Conservation (phyloP, 2,888 invertebrate species). For the Xestia rhomboidea region DNA sequence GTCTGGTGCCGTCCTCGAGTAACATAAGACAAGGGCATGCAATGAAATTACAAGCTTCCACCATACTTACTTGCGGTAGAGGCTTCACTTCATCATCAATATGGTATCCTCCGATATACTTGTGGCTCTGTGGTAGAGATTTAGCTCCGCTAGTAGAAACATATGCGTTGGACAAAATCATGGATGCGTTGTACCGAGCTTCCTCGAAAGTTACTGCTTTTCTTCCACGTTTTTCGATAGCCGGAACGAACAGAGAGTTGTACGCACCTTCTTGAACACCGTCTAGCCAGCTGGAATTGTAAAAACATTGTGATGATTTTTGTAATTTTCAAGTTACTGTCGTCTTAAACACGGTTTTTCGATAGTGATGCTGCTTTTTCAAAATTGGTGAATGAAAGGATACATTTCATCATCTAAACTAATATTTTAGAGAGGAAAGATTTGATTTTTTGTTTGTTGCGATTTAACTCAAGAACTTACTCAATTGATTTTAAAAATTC, state of each 20-base stretch:
- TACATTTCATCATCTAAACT: too few relatives aligned
- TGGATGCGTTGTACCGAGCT: conserved; percentile 75
- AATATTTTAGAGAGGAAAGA: too few relatives aligned
- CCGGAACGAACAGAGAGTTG: conserved; percentile 64
- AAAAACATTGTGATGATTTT: not conserved
- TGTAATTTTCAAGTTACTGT: not conserved
- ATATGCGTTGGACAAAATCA: conserved; percentile 79
- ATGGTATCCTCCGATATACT: conserved; percentile 80
- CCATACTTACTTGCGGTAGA: conserved; percentile 73
- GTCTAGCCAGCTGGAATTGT: conserved; percentile 31
- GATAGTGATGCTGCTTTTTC: not conserved
- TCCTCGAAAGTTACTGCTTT: conserved; percentile 71
- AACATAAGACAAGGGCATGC: not conserved
- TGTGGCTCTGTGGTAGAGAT: conserved; percentile 77
- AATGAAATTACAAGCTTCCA: not conserved
- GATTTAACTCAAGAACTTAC: too few relatives aligned
- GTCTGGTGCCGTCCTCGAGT: not conserved
- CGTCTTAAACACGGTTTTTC: not conserved
- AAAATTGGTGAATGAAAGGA: too few relatives aligned
- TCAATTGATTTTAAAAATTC: too few relatives aligned
- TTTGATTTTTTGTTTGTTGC: too few relatives aligned
- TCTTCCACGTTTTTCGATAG: conserved; percentile 71
- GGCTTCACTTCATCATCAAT: conserved; percentile 74
- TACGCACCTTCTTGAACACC: conserved; percentile 50
- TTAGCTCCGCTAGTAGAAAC: conserved; percentile 71